Conservation (phyloP, 1,140 invertebrate genomes). For the Bombus ignitus region DNA sequence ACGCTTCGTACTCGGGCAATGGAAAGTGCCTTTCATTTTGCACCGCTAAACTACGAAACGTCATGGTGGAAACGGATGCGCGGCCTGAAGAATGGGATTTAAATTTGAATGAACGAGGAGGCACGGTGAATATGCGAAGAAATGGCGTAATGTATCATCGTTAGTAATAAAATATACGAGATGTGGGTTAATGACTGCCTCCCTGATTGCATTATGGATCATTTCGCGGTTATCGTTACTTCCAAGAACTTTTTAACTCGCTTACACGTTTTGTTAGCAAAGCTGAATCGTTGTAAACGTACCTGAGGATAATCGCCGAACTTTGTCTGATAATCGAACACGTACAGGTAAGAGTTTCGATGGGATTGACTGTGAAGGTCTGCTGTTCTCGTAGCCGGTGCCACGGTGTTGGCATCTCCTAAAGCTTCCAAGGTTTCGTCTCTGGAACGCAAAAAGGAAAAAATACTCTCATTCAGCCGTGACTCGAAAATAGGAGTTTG, state of each 20-base stretch:
- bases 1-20: background rate
- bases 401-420: conserved; percentile 96
- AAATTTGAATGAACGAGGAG: conserved; percentile 32
- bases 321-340: conserved; percentile 97
- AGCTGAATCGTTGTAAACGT: conserved; percentile 40
- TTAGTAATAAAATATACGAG: conserved; percentile 44
- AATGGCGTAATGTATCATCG: conserved; percentile 47
- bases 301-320: conserved; percentile 95
- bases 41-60: conserved; percentile 4
- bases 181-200: conserved; percentile 27
- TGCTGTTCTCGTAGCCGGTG: conserved; percentile 95
- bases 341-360: conserved; percentile 94
- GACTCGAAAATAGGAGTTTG: too few species aligned
- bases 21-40: conserved; percentile 1
- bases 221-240: background rate
- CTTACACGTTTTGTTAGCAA: background rate
- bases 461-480: background rate
- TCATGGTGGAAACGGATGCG: conserved; percentile 25
- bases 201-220: conserved; percentile 21
- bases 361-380: conserved; percentile 94
- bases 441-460: conserved; percentile 81
- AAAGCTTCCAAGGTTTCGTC: conserved; percentile 97
- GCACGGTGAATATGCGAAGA: conserved; percentile 3
- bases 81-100: conserved; percentile 32
- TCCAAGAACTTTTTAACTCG: background rate